These are phyloP conservation scores for Dinoponera quadriceps DNA, from an alignment of 1,140 invertebrate species.

Conservation along the genomic window DNA sequence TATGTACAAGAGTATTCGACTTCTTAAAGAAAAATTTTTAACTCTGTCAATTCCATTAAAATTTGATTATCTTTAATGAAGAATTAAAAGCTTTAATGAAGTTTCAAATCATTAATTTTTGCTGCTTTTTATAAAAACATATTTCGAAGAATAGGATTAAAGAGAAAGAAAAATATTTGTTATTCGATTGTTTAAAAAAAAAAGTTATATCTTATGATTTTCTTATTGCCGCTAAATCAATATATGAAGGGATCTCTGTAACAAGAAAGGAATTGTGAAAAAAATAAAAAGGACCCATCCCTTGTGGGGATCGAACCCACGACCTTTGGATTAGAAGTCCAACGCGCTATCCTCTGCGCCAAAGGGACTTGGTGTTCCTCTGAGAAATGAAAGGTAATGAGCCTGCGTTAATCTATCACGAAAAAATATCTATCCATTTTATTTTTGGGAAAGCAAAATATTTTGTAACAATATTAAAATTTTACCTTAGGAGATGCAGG, in stretches of 20 bases:
- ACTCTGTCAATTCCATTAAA: too few relatives aligned
- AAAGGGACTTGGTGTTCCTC: slow-evolving; percentile 82
- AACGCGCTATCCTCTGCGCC: slow-evolving; percentile 88
- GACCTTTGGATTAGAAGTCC: slow-evolving; percentile 89
- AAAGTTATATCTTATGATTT: too few relatives aligned
- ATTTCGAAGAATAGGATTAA: too few relatives aligned
- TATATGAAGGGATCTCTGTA: not conserved
- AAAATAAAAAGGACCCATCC: slow-evolving; percentile 75
- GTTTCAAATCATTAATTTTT: too few relatives aligned
- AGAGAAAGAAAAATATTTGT: too few relatives aligned
- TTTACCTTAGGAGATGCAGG: slow-evolving; percentile 58
- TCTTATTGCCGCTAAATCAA: too few relatives aligned
- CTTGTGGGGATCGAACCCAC: slow-evolving; percentile 88
- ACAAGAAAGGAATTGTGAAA: not conserved
- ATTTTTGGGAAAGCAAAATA: not conserved
- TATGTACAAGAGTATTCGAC: too few relatives aligned
- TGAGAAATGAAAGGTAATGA: slow-evolving; percentile 21
- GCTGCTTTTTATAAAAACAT: too few relatives aligned
- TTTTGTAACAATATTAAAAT: not conserved
- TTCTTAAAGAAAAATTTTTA: too few relatives aligned
- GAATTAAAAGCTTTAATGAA: too few relatives aligned
- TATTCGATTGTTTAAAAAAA: too few relatives aligned
- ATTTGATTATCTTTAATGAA: too few relatives aligned
- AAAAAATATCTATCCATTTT: not conserved
- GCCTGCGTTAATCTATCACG: not conserved